Percentiles rank a stretch among this genome's conserved stretches.
These are phyloP conservation scores for Drosophila jambulina DNA, from an alignment of 1,140 invertebrate genomes.

Conservation along the genomic window DNA sequence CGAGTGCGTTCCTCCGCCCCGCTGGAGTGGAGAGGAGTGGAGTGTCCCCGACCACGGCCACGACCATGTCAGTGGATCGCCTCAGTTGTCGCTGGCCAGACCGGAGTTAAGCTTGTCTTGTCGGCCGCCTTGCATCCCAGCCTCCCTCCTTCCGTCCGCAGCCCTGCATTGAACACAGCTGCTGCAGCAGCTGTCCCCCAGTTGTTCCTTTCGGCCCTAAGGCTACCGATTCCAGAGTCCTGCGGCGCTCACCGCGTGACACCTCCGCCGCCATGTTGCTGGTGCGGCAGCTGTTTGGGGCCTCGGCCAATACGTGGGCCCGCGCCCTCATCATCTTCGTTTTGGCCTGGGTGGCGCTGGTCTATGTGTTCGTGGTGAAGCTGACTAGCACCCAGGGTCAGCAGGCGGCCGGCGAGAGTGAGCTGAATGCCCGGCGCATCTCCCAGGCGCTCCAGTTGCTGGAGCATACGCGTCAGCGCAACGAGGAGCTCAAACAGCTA, in stretches of 20 bases:
- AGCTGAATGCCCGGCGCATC: slow-evolving; percentile 67
- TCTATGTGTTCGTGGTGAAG: slow-evolving; percentile 82
- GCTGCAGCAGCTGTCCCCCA: slow-evolving; percentile 1
- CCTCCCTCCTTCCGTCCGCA: neutral
- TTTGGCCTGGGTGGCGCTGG: slow-evolving; percentile 79
- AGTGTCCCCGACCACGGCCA: neutral
- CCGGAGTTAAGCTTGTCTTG: slow-evolving; percentile 15
- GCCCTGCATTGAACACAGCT: neutral
- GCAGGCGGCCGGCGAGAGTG: slow-evolving; percentile 61
- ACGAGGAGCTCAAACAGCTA: slow-evolving; percentile 79
- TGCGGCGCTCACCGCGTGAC: slow-evolving; percentile 8
- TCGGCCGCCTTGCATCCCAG: slow-evolving; percentile 4
- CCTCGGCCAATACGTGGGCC: slow-evolving; percentile 81
- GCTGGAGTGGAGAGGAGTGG: slow-evolving; percentile 11
- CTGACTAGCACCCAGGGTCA: slow-evolving; percentile 64
- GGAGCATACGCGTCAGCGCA: slow-evolving; percentile 79
- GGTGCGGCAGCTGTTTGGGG: slow-evolving; percentile 80
- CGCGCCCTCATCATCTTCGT: slow-evolving; percentile 81
- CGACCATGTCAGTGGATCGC: slow-evolving; percentile 31
- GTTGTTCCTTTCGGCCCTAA: slow-evolving; percentile 1
- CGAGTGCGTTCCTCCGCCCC: neutral
- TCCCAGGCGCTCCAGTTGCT: slow-evolving; percentile 78
- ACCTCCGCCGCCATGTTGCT: slow-evolving; percentile 68
- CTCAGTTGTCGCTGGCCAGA: slow-evolving; percentile 25
- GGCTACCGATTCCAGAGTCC: slow-evolving; percentile 6